Conservation (phyloP, 2,888 invertebrate genomes). For the Philereme transversata region DNA sequence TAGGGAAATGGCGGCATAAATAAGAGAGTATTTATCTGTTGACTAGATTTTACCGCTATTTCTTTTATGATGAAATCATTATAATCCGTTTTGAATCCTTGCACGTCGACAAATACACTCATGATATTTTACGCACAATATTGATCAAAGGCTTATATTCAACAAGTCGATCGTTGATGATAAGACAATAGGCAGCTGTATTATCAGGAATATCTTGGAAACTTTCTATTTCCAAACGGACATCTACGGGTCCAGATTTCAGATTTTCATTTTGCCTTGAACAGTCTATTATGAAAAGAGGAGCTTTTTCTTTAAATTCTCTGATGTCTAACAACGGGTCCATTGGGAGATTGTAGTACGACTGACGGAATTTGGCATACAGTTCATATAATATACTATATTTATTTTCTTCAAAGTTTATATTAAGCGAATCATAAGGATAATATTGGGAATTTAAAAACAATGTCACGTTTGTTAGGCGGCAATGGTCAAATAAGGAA, state of each 20-base stretch:
- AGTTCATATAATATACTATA: slow-evolving; percentile 41
- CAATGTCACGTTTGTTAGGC: slow-evolving; percentile 4
- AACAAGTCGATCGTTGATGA: slow-evolving; percentile 38
- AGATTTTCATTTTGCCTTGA: slow-evolving; percentile 41
- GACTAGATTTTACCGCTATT: no score
- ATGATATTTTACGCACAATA: slow-evolving; percentile 36
- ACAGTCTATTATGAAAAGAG: slow-evolving; percentile 41
- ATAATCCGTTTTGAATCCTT: no score
- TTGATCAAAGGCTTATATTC: slow-evolving; percentile 40
- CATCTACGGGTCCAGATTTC: slow-evolving; percentile 40
- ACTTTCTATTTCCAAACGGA: slow-evolving; percentile 41
- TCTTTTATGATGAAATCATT: no score
- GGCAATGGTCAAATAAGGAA: no score
- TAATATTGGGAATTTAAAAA: slow-evolving; percentile 9
- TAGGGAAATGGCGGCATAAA: no score
- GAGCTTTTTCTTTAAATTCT: no score
- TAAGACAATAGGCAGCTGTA: slow-evolving; percentile 41
- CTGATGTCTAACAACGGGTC: slow-evolving; percentile 35
- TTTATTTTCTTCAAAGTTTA: slow-evolving; percentile 36
- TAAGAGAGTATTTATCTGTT: no score
- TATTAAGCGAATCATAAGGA: no score
- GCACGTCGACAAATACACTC: no score
- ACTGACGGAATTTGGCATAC: slow-evolving; percentile 42
- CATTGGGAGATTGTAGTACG: slow-evolving; percentile 34
- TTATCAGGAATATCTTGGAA: slow-evolving; percentile 33